Evolutionary conservation across 2,888 invertebrate species (phyloP).

Genomic region (Serrognathus titanus): DNA sequence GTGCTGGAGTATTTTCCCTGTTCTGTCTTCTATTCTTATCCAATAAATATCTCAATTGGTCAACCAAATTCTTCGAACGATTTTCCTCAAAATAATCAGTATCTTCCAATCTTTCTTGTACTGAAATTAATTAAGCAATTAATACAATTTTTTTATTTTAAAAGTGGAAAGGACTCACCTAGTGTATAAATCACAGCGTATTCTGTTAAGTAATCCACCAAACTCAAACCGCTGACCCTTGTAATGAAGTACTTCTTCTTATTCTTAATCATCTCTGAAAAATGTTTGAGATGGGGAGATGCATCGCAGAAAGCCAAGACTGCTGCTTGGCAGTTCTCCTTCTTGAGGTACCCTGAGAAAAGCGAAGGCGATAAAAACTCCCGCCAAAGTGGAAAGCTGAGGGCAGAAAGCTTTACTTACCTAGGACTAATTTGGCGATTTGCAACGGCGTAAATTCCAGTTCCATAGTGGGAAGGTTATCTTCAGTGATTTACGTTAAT

Average conservation of each 20-base stretch:
- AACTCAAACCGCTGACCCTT: slow-evolving; percentile 38
- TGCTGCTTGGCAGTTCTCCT: slow-evolving; percentile 36
- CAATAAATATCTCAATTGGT: slow-evolving; percentile 40
- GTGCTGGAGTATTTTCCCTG: slow-evolving; percentile 6
- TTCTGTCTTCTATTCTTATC: slow-evolving; percentile 21
- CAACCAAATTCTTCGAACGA: slow-evolving; percentile 29
- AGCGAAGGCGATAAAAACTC: slow-evolving; percentile 7
- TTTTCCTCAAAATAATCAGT: slow-evolving; percentile 37
- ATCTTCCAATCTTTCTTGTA: slow-evolving; percentile 42
- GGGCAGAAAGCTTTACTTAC: slow-evolving; percentile 23
- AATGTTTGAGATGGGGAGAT: slow-evolving; percentile 34
- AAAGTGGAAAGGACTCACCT: slow-evolving; percentile 30
- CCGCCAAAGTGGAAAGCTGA: slow-evolving; percentile 15
- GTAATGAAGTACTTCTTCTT: slow-evolving; percentile 41
- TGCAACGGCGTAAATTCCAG: slow-evolving; percentile 36
- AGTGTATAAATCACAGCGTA: slow-evolving; percentile 43
- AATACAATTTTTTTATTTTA: not conserved
- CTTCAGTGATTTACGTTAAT: too few species aligned
- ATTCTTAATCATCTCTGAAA: slow-evolving; percentile 26
- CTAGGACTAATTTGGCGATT: slow-evolving; percentile 36
- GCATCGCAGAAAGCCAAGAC: slow-evolving; percentile 40
- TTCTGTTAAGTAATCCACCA: slow-evolving; percentile 42
- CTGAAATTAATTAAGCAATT: slow-evolving; percentile 28
- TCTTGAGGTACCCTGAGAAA: slow-evolving; percentile 44
- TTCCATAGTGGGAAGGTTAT: slow-evolving; percentile 25